Percentiles rank a stretch among this genome's conserved stretches.
Evolutionary conservation across 1,140 invertebrate genomes (phyloP).

Genomic region (Stenopsyche tienmushanensis): DNA sequence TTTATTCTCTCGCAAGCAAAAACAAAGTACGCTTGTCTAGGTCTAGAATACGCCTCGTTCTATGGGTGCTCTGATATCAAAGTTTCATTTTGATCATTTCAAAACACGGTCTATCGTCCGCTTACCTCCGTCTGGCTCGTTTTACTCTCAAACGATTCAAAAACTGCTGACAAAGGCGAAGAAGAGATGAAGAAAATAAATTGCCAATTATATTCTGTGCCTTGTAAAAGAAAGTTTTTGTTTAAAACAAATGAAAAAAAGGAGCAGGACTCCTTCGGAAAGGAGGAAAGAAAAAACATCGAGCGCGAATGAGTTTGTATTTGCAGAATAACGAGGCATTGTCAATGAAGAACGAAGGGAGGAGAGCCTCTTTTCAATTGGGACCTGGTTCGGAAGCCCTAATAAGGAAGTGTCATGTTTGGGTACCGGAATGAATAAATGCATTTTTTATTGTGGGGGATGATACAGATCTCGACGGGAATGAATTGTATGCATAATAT

Average conservation of each 20-base stretch:
- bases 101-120: conserved; percentile 28
- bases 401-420: too few relatives aligned
- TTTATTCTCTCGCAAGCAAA: too few relatives aligned
- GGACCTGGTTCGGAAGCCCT: neutral
- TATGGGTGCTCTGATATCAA: conserved; percentile 17
- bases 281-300: conserved; percentile 32
- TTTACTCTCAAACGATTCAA: conserved; percentile 37
- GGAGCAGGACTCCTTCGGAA: conserved; percentile 26
- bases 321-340: conserved; percentile 14
- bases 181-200: conserved; percentile 39
- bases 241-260: conserved; percentile 31
- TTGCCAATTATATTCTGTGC: conserved; percentile 10
- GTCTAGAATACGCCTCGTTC: neutral
- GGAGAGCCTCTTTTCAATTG: neutral
- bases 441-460: too few relatives aligned
- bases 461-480: too few relatives aligned
- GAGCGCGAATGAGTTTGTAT: conserved; percentile 23
- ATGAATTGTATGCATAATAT: too few relatives aligned
- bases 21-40: too few relatives aligned
- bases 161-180: conserved; percentile 40
- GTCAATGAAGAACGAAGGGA: neutral
- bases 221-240: conserved; percentile 8
- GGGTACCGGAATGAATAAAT: too few relatives aligned
- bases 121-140: conserved; percentile 20
- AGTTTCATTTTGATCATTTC: conserved; percentile 38